phyloP scores from a whole-genome alignment of 2,797 vertebrate species.

The Erethizon dorsatum region DNA sequence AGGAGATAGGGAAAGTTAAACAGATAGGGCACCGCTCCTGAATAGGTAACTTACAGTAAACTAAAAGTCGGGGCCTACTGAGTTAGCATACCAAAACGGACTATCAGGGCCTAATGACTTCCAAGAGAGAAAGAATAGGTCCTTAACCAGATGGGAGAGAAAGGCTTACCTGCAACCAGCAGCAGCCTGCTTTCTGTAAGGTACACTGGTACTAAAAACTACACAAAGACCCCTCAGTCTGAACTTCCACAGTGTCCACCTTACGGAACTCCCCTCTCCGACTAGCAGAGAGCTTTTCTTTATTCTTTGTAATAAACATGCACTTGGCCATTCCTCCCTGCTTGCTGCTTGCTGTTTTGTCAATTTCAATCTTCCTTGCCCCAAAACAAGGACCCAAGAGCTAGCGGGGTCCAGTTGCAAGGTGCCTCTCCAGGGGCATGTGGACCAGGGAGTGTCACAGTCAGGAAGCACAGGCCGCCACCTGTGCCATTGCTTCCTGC shows the following conservation, averaged over 20 bases:
- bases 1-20: background rate
- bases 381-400: background rate
- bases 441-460: fast-evolving
- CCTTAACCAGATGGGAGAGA: background rate
- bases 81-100: background rate
- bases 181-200: background rate
- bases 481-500: background rate
- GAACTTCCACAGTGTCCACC: background rate
- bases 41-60: background rate
- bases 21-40: background rate
- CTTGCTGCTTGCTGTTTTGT: background rate
- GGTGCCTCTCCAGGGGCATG: background rate
- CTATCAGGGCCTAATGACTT: background rate
- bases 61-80: background rate
- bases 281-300: background rate
- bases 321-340: background rate
- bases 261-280: background rate
- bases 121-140: background rate
- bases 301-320: background rate
- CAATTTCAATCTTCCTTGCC: background rate
- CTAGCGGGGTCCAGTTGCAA: background rate
- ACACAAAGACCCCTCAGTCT: background rate
- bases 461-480: too few relatives aligned
- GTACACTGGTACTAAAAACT: too few relatives aligned
- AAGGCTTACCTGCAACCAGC: background rate